Conservation (phyloP, 30 jellyfish, hydroid and myxozoan genomes). For the Hydra vulgaris region DNA sequence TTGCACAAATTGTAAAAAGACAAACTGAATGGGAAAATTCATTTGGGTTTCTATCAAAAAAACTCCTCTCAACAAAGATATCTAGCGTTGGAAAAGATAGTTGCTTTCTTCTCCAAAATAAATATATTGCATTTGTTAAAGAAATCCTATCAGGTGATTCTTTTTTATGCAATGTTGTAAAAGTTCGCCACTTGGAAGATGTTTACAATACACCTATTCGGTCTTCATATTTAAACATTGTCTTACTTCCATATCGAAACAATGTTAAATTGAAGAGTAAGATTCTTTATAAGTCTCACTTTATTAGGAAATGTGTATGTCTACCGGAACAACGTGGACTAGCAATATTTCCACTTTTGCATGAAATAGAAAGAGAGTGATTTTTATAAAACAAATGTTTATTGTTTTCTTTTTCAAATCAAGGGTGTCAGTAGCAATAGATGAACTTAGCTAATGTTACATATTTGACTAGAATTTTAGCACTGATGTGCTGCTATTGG, state of each 20-base stretch:
- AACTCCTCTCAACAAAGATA: not conserved
- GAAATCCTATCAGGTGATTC: not conserved
- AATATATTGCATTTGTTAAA: not conserved
- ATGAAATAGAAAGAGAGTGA: not conserved
- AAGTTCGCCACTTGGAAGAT: not conserved
- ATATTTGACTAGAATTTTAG: not conserved
- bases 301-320: not conserved
- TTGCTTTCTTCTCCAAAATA: not conserved
- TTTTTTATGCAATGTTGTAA: not conserved
- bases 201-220: not conserved
- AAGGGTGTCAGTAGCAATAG: not conserved
- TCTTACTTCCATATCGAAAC: not conserved
- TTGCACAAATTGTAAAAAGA: constrained; percentile 25
- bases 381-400: not conserved
- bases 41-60: constrained; percentile 1
- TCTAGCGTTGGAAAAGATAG: not conserved
- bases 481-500: not conserved
- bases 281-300: not conserved
- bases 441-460: not conserved
- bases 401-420: not conserved
- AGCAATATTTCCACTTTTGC: not conserved
- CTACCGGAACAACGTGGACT: not conserved
- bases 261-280: not conserved
- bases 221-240: not conserved
- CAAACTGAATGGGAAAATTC: constrained; percentile 9